These are phyloP conservation scores for Calephelis perditalis DNA, from an alignment of 2,888 invertebrate species.

Conservation along the genomic window DNA sequence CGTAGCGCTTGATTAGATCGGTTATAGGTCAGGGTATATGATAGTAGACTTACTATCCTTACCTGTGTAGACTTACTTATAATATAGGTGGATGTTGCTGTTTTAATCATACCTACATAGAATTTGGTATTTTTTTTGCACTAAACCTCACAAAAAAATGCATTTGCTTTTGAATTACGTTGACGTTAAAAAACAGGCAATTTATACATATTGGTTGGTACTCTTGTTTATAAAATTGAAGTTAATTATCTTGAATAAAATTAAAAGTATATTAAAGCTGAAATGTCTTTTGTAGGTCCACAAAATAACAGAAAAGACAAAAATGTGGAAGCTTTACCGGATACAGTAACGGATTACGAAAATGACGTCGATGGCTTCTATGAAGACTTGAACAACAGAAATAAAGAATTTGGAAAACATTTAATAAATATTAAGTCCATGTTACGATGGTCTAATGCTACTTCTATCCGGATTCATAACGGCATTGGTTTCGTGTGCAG, in stretches of 20 bases:
- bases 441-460: conserved; percentile 38
- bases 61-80: too few relatives aligned
- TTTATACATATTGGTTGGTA: too few relatives aligned
- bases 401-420: conserved; percentile 9
- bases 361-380: not conserved
- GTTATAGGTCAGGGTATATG: too few relatives aligned
- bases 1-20: too few relatives aligned
- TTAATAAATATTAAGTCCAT: conserved; percentile 6
- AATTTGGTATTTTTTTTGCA: too few relatives aligned
- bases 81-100: too few relatives aligned
- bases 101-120: too few relatives aligned
- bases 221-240: too few relatives aligned
- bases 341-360: not conserved
- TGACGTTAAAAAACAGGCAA: too few relatives aligned
- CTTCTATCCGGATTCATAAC: conserved; percentile 38
- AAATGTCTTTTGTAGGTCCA: conserved; percentile 8
- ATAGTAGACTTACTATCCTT: too few relatives aligned
- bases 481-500: conserved; percentile 32
- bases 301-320: not conserved
- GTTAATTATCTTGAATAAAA: not conserved
- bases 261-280: conserved; percentile 20
- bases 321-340: not conserved
- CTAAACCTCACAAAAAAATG: too few relatives aligned
- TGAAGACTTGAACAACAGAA: not conserved
- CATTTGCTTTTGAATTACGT: too few relatives aligned